Percentiles rank a stretch among this genome's conserved stretches.
Conservation (phyloP, 2,113 vertebrate species). For the Phylloscopus trochilus region DNA sequence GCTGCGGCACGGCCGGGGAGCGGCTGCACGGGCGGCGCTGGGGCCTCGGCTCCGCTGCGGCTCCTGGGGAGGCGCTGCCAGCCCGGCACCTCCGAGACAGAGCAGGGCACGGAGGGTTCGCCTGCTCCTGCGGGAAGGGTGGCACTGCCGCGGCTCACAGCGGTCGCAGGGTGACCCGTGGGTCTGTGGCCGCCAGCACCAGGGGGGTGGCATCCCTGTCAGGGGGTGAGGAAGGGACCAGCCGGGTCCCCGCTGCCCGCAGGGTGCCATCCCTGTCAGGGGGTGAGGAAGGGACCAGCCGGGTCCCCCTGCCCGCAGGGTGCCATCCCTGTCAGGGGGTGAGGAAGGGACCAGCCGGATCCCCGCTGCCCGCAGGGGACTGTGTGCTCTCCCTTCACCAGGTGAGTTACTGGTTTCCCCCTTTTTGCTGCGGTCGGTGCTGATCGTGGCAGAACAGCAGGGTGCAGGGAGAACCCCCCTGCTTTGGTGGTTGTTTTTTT, state of each 20-base stretch:
- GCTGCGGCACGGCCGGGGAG: accelerated
- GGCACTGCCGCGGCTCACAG: too few relatives aligned
- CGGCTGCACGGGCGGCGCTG: accelerated
- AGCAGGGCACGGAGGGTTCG: background rate
- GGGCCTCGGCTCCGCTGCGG: accelerated
- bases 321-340: accelerated
- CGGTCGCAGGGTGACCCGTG: accelerated
- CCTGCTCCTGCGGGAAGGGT: too few relatives aligned
- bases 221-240: too few relatives aligned
- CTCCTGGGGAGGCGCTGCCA: accelerated
- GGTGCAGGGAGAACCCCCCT: background rate
- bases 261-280: accelerated
- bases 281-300: too few relatives aligned
- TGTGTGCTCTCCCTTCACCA: background rate
- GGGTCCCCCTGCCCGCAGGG: too few relatives aligned
- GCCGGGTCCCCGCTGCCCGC: too few relatives aligned
- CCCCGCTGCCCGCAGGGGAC: accelerated
- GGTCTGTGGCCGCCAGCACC: accelerated
- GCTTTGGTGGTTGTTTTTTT: accelerated
- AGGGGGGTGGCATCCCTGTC: accelerated
- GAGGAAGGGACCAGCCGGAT: background rate
- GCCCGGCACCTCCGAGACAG: background rate
- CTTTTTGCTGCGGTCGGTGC: background rate
- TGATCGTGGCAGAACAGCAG: accelerated
- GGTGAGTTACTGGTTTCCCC: background rate